Percentiles rank a stretch among this genome's conserved stretches.
These are phyloP conservation scores for Falco columbarius DNA, from an alignment of 2,797 vertebrate species.

Conservation along the genomic window DNA sequence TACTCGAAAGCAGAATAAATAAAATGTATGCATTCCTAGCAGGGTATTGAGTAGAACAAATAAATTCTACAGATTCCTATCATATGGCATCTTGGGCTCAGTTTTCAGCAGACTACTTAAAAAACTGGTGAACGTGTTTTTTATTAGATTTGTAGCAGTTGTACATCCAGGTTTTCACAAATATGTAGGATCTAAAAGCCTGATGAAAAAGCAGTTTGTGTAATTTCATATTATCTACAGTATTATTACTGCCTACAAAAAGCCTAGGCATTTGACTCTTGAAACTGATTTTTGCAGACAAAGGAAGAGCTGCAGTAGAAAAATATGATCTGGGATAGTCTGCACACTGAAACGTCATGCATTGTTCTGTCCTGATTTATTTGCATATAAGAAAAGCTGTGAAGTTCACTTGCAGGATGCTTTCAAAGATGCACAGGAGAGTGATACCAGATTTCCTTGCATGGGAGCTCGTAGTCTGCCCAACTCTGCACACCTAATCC, in stretches of 20 bases:
- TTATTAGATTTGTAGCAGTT: background rate
- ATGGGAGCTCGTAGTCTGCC: background rate
- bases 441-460: background rate
- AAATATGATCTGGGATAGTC: background rate
- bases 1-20: background rate
- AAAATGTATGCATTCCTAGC: background rate
- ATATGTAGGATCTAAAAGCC: background rate
- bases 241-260: background rate
- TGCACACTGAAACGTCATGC: too few species aligned
- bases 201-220: background rate
- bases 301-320: background rate
- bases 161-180: rapidly evolving
- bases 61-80: background rate
- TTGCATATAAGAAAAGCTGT: background rate
- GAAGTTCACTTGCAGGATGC: background rate
- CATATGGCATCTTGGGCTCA: background rate
- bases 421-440: background rate
- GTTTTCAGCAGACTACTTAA: background rate
- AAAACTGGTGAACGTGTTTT: background rate
- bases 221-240: background rate
- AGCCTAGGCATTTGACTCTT: background rate
- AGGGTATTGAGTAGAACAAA: background rate
- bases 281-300: background rate
- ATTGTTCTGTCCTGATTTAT: background rate
- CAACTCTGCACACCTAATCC: background rate